Evolutionary conservation across 2,797 vertebrate genomes (phyloP).

Genomic region (Acropternis orthonyx): DNA sequence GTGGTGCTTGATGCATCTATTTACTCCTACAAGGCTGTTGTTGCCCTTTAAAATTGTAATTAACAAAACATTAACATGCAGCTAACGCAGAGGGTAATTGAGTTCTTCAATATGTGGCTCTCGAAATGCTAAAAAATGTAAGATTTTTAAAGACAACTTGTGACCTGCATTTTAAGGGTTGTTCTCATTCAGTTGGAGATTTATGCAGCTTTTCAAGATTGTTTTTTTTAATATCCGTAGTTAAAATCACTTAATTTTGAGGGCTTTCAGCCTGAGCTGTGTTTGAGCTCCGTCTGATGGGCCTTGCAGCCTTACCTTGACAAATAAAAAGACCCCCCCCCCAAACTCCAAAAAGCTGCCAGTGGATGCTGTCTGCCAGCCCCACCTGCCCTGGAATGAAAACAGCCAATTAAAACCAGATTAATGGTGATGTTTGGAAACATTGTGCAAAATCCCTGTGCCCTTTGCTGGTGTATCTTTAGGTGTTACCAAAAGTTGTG

Average conservation of each 20-base stretch:
- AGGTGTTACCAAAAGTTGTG: neutral
- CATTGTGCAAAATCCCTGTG: neutral
- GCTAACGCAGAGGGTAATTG: neutral
- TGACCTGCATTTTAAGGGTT: neutral
- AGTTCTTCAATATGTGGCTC: neutral
- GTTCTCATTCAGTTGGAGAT: neutral
- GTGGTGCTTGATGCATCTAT: neutral
- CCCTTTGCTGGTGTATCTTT: accelerated
- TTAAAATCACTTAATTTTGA: neutral
- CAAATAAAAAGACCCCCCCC: neutral
- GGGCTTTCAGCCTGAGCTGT: neutral
- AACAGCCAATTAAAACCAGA: neutral
- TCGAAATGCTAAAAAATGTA: neutral
- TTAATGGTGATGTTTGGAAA: neutral
- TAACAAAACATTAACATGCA: neutral
- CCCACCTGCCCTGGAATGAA: neutral
- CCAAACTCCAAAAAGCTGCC: neutral
- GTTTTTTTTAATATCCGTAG: neutral
- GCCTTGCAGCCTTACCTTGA: neutral
- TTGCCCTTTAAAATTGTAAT: neutral
- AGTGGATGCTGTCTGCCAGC: neutral
- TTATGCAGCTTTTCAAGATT: neutral
- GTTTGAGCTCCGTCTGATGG: constrained; percentile 47
- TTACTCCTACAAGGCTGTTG: neutral
- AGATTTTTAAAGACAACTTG: neutral